Evolutionary conservation across 2,888 invertebrate genomes (phyloP), one percentile per base, ranked within the genome.

Genomic region (Amiota mariae): DNA sequence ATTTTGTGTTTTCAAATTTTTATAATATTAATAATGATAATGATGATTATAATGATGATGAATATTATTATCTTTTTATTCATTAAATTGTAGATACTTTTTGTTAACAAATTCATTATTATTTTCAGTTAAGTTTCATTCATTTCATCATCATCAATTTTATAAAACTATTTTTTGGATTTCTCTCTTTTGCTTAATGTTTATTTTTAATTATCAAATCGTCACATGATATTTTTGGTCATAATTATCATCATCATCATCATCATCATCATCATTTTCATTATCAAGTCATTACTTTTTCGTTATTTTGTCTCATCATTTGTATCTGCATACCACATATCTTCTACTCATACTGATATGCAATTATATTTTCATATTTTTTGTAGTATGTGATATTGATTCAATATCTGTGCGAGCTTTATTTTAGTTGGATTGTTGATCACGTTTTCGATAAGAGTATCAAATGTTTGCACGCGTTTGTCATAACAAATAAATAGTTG

Each of bases 151-250:
- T 68, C 24, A 51, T 63, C 8, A n/a, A n/a, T n/a, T 12, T n/a
- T 12, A 54, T 12, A 8, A 75, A 75, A 75, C 56, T n/a, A n/a
- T 78, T 77, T 73, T 76, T 79, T 74, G 72, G 75, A 74, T 74
- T 80, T 82, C 80, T 81, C 76, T 82, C 78, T 80, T 78, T 77
- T 73, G 77, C 77, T 76, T 77, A 75, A 77, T 84, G 79, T 84
- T 85, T 84, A 77, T 80, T 80, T 85, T 85, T 84, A 85, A 85
- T 84, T 85, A 84, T 79, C 81, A 85, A 84, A 84, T 84, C 83
- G 80, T 82, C 83, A 82, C 78, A 85, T 81, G 85, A 84, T 36
- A 36, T 36, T 36, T 36, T 6, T 6, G 36, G 6, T 36, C 36
- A 36, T 36, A 6, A 36, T 36, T 6, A 36, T 83, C 84, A 79